A percentile compares a stretch with the other conserved stretches of the same genome.
Conservation (phyloP, 2,797 vertebrate genomes). For the Girardinus metallicus region DNA sequence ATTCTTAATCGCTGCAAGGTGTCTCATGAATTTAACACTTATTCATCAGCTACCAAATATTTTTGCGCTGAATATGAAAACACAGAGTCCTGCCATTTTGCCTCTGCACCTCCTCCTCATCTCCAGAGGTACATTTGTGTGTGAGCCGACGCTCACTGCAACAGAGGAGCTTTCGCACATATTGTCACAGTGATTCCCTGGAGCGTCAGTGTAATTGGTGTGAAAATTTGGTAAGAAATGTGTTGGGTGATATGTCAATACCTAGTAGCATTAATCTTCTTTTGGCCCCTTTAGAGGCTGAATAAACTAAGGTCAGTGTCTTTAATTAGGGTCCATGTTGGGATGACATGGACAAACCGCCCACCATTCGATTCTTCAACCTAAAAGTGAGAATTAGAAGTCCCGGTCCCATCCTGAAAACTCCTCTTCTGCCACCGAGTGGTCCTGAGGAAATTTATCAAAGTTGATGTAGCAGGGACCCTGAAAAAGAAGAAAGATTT, state of each 20-base stretch:
- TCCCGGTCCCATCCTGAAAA: slow-evolving; percentile 80
- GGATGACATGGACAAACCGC: not conserved
- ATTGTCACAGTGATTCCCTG: slow-evolving; percentile 6
- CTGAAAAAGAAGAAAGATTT: slow-evolving; percentile 54
- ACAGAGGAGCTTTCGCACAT: slow-evolving; percentile 21
- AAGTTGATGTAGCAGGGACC: slow-evolving; percentile 86
- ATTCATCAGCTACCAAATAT: slow-evolving; percentile 30
- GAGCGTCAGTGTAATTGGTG: slow-evolving; percentile 20
- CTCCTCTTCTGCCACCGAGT: slow-evolving; percentile 73
- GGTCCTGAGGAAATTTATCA: slow-evolving; percentile 79
- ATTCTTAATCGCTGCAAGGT: slow-evolving; percentile 17
- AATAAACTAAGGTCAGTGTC: not conserved
- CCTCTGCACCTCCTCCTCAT: slow-evolving; percentile 10
- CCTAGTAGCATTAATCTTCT: not conserved
- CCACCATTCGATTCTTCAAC: slow-evolving; percentile 15
- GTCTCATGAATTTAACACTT: slow-evolving; percentile 25
- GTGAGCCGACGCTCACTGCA: slow-evolving; percentile 4
- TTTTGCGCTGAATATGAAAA: slow-evolving; percentile 23
- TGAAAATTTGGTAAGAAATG: slow-evolving; percentile 11
- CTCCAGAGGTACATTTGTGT: not conserved
- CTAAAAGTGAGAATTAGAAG: slow-evolving; percentile 65
- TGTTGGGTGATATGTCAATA: not conserved
- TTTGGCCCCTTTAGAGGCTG: slow-evolving; percentile 6
- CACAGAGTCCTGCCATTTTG: slow-evolving; percentile 24
- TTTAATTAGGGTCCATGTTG: slow-evolving; percentile 14